A percentile compares a stretch with the other conserved stretches of the same genome.
Evolutionary conservation across 2,113 vertebrate genomes (phyloP).

Genomic region (Oceanodroma tethys): DNA sequence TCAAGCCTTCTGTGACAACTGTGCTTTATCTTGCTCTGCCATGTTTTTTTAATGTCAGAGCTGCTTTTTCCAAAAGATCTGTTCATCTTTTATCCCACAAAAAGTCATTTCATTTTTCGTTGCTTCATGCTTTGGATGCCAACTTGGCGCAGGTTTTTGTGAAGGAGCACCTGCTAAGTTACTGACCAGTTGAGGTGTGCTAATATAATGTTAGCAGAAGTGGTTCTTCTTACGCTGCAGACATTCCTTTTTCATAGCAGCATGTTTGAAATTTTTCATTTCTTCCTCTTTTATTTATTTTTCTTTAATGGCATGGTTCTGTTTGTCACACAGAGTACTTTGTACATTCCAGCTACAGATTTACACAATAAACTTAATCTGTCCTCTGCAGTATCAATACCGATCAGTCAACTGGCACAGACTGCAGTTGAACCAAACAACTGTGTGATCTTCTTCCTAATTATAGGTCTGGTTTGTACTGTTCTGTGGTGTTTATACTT

Average conservation of each 20-base stretch:
- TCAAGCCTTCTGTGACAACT: neutral
- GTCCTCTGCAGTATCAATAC: neutral
- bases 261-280: neutral
- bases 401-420: neutral
- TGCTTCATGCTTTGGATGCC: neutral
- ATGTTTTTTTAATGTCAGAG: neutral
- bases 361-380: constrained; percentile 15
- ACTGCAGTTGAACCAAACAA: neutral
- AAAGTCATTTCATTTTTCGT: neutral
- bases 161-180: neutral
- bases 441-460: neutral
- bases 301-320: neutral
- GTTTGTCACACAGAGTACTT: neutral
- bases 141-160: neutral
- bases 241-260: neutral
- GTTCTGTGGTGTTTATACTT: neutral
- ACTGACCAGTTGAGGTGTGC: neutral
- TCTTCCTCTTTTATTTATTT: neutral
- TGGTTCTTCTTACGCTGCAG: neutral
- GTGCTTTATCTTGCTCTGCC: neutral
- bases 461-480: neutral
- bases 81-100: neutral
- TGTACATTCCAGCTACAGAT: neutral
- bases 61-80: neutral
- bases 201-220: fast-evolving